Base-by-base conservation (phyloP, 2,113 vertebrate genomes). In the Mola mola region DNA sequence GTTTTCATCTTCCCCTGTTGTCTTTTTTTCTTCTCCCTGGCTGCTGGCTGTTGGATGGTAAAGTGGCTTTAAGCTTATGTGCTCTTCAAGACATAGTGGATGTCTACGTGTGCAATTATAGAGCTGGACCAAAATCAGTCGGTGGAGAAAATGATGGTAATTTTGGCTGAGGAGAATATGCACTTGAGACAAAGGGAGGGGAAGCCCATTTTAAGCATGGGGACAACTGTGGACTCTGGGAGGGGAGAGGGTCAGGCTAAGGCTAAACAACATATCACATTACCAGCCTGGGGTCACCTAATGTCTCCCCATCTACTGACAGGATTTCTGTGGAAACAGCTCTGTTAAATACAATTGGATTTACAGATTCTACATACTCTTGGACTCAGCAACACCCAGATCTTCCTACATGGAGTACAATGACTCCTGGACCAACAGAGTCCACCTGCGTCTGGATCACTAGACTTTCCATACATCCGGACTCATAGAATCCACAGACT, bases 71-170 rank as follows among this genome's bases (percentile, higher is more conserved):
- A 85, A 86, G 79, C 88, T 90, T 77, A 89, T 90, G 87, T 85
- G 86, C 79, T 92, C 88, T 88, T 92, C 91, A 88, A 70, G 81
- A 71, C 77, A 69, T 75, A 59, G 72, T 67, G 53, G 75, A 59
- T 87, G 83, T 90, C 85, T 85, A 82, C 84, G 84, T 83, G 84
- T 82, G 87, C 88, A 92, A 92, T 93, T 92, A 92, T 90, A 82
- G 81, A 83, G 79, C 60, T 52, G 72, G 79, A 73, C 67, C 70
- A 85, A 86, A 84, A 87, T 84, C 75, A 84, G 78, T 67, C 56
- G 17, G 59, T 48, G 75, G 72, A 83, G 90, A 91, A 87, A 89
- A 91, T 90, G 69, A 87, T 73, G 73, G 86, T 89, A 67, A 89
- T 91, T 90, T 80, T 68, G 86, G 77, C 81, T 62, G 81, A 78